Evolutionary conservation across 2,113 vertebrate genomes (phyloP).

Genomic region (Spheniscus mendiculus): DNA sequence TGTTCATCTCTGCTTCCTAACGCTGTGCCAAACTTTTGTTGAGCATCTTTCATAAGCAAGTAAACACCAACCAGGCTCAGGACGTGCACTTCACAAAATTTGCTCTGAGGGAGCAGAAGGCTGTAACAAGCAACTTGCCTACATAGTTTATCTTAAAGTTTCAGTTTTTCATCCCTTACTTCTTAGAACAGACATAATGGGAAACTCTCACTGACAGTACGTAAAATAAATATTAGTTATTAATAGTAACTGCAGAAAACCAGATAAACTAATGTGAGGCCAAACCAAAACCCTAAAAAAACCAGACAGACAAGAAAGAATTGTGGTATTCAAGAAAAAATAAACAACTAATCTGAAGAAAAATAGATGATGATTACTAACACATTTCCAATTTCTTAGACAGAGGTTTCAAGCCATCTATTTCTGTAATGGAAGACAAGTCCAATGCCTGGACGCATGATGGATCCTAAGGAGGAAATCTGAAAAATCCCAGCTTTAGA

Average conservation of each 20-base stretch:
- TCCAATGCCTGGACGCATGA: background rate
- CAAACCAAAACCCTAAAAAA: background rate
- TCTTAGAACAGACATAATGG: background rate
- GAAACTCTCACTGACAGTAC: background rate
- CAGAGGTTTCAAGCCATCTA: background rate
- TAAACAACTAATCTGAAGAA: background rate
- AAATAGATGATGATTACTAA: background rate
- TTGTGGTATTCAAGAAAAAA: background rate
- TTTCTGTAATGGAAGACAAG: background rate
- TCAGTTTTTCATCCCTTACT: background rate
- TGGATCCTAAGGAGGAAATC: background rate
- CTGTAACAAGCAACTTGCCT: background rate
- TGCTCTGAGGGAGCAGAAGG: background rate
- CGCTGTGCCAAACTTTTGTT: background rate
- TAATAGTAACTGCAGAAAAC: background rate
- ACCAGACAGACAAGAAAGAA: background rate
- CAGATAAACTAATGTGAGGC: background rate
- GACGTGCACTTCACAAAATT: background rate
- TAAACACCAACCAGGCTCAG: background rate
- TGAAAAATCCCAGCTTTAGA: background rate
- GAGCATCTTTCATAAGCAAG: background rate
- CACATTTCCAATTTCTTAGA: background rate
- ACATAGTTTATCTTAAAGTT: background rate
- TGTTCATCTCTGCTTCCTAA: background rate
- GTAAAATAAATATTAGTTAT: background rate